phyloP scores from a whole-genome alignment of 2,797 vertebrate genomes.

The Sylvia borin region DNA sequence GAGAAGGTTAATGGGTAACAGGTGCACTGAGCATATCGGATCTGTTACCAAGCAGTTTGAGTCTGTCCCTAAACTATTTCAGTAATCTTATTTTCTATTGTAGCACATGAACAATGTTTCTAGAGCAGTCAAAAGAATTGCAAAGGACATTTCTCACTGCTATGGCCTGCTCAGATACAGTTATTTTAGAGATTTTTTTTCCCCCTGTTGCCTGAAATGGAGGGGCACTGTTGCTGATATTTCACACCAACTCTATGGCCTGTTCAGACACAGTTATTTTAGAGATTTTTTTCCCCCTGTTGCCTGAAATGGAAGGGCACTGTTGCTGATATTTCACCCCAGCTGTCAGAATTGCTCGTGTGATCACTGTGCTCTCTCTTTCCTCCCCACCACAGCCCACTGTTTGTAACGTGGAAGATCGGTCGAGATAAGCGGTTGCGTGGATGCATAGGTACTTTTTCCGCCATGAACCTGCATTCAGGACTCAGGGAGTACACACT shows the following conservation, averaged over 20 bases:
- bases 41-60: neutral
- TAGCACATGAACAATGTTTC: neutral
- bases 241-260: neutral
- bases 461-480: slow-evolving; percentile 99
- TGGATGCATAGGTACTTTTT: slow-evolving; percentile 99
- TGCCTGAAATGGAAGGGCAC: neutral
- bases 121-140: neutral
- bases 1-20: neutral
- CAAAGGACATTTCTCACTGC: neutral
- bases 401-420: slow-evolving; percentile 99
- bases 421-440: slow-evolving; percentile 99
- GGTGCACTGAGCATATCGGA: neutral
- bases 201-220: neutral
- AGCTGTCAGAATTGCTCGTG: neutral
- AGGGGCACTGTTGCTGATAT: neutral
- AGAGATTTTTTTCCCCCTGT: neutral
- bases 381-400: slow-evolving; percentile 84
- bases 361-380: neutral
- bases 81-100: neutral
- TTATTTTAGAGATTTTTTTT: neutral
- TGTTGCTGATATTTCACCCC: neutral
- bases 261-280: neutral
- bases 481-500: slow-evolving; percentile 99
- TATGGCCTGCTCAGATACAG: neutral
- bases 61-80: neutral